Evolutionary conservation across 2,113 vertebrate genomes (phyloP).

Genomic region (Capreolus pygargus): DNA sequence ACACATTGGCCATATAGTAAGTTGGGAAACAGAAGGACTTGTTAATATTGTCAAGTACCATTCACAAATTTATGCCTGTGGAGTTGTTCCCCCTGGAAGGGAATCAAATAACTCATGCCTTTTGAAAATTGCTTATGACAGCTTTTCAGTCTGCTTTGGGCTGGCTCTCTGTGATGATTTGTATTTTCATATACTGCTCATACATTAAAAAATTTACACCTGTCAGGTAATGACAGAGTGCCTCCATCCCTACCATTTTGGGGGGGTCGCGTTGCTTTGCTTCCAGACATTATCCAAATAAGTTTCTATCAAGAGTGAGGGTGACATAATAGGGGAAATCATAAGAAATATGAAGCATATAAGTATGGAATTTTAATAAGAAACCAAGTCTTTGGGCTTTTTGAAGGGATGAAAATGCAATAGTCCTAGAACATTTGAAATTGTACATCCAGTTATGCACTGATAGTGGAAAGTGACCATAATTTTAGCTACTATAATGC

Average conservation of each 20-base stretch:
- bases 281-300: conserved; percentile 84
- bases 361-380: conserved; percentile 55
- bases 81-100: conserved; percentile 78
- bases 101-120: conserved; percentile 82
- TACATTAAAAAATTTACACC: conserved; percentile 83
- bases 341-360: conserved; percentile 72
- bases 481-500: not conserved
- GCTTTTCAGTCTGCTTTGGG: conserved; percentile 81
- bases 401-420: not conserved
- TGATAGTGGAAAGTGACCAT: not conserved
- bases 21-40: conserved; percentile 65
- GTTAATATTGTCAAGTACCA: conserved; percentile 81
- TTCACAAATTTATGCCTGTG: conserved; percentile 81
- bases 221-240: conserved; percentile 80
- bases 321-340: conserved; percentile 74
- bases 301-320: conserved; percentile 79
- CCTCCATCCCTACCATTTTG: conserved; percentile 79
- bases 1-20: conserved; percentile 30
- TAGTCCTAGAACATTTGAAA: not conserved
- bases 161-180: conserved; percentile 76
- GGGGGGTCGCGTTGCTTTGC: conserved; percentile 51
- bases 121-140: conserved; percentile 84
- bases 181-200: conserved; percentile 83
- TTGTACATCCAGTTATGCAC: not conserved
- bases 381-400: not conserved